phyloP scores from a whole-genome alignment of 2,888 invertebrate species.

The Brachyptera risi region DNA sequence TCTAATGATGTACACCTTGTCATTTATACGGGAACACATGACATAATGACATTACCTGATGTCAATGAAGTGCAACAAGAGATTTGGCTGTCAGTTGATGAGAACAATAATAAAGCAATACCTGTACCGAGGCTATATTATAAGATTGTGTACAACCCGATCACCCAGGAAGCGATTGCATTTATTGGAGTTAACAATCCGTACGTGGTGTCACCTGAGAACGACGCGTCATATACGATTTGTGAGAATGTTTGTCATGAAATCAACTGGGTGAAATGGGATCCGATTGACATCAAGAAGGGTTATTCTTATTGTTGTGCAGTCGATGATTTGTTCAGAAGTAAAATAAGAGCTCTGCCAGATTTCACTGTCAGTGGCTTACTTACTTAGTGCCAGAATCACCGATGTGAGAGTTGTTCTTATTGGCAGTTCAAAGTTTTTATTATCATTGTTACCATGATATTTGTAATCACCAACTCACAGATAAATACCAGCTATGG shows the following conservation, averaged over 20 bases:
- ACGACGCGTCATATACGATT: constrained; percentile 42
- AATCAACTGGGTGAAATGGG: constrained; percentile 55
- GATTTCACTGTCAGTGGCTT: constrained; percentile 48
- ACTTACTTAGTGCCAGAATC: constrained; percentile 32
- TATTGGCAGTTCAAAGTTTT: too few relatives aligned
- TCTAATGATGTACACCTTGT: constrained; percentile 38
- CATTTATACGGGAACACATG: constrained; percentile 56
- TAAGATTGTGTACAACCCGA: constrained; percentile 52
- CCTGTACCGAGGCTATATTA: constrained; percentile 55
- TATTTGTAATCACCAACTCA: too few relatives aligned
- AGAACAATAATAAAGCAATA: constrained; percentile 45
- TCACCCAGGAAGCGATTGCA: constrained; percentile 51
- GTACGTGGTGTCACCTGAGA: constrained; percentile 39
- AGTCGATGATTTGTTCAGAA: constrained; percentile 51
- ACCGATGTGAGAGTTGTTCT: too few relatives aligned
- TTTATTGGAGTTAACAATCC: constrained; percentile 63
- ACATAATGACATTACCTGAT: constrained; percentile 52
- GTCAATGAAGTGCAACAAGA: constrained; percentile 34
- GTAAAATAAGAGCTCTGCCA: constrained; percentile 53
- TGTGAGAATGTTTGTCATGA: constrained; percentile 49
- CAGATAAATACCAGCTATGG: too few relatives aligned
- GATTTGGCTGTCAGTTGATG: constrained; percentile 36
- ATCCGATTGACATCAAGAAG: constrained; percentile 47
- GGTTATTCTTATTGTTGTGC: constrained; percentile 62
- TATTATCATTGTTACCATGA: too few relatives aligned